phyloP scores from a whole-genome alignment of 1,140 invertebrate species.

The Meloidogyne exigua region DNA sequence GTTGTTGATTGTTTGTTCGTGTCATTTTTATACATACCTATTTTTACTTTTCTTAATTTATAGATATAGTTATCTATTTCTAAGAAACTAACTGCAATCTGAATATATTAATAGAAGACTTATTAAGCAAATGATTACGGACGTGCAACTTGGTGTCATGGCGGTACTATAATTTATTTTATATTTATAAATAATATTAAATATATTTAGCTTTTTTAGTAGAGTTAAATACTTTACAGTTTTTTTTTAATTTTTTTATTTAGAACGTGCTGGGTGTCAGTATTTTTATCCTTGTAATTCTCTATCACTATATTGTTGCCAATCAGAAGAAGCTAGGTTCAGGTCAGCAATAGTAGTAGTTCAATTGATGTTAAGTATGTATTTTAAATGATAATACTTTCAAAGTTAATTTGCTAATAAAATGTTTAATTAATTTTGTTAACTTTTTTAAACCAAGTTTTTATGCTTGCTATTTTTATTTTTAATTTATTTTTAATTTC shows the following conservation, averaged over 20 bases:
- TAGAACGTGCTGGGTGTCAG: constrained; percentile 62
- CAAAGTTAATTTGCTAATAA: neutral
- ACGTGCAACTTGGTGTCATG: constrained; percentile 61
- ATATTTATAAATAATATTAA: neutral
- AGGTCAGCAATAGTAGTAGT: neutral
- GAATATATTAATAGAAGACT: no score
- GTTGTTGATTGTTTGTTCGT: neutral
- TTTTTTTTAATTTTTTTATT: no score
- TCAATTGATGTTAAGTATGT: neutral
- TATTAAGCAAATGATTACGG: constrained; percentile 57
- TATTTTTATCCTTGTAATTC: constrained; percentile 62
- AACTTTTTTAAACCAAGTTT: neutral
- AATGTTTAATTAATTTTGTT: neutral
- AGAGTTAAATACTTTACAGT: neutral
- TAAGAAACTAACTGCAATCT: no score
- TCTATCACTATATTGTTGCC: constrained; percentile 62
- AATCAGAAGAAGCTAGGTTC: constrained; percentile 45
- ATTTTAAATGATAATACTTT: neutral
- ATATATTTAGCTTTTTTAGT: neutral
- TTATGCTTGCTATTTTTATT: neutral
- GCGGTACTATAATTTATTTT: neutral
- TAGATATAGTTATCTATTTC: no score
- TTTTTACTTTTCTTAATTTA: neutral
- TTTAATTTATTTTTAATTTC: neutral
- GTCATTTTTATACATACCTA: neutral